These are phyloP conservation scores for Haliclystus octoradiatus DNA, from an alignment of 30 jellyfish, hydroid and myxozoan species.

Conservation along the genomic window DNA sequence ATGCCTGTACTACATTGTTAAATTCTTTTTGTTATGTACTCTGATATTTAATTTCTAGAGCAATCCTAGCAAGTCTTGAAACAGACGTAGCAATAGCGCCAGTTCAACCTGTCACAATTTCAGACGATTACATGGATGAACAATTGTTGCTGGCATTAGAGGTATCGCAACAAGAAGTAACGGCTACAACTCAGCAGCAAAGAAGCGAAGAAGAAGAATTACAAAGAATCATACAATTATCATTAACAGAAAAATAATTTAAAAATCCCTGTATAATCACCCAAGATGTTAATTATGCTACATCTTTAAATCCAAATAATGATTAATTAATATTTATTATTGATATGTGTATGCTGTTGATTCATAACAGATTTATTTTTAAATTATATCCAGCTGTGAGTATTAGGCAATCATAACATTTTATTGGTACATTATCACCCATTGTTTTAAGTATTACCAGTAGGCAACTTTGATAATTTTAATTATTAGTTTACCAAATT, in stretches of 20 bases:
- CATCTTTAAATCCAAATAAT: too few relatives aligned
- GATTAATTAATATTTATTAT: too few relatives aligned
- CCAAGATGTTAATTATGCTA: too few relatives aligned
- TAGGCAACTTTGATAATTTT: too few relatives aligned
- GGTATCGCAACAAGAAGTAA: neutral
- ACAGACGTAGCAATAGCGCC: constrained; percentile 25
- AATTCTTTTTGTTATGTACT: neutral
- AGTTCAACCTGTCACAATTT: neutral
- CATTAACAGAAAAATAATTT: constrained; percentile 55
- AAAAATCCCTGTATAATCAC: neutral
- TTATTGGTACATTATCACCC: too few relatives aligned
- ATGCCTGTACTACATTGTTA: neutral
- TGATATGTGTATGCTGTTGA: too few relatives aligned
- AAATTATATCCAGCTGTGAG: too few relatives aligned
- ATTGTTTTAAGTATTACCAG: too few relatives aligned
- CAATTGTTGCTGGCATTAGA: neutral
- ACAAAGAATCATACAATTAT: constrained; percentile 48
- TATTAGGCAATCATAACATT: too few relatives aligned
- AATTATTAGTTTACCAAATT: too few relatives aligned
- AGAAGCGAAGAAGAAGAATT: constrained; percentile 78
- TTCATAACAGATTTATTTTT: too few relatives aligned
- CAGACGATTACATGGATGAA: neutral
- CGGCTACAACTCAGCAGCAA: neutral
- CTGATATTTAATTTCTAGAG: constrained; percentile 23
- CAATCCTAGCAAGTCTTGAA: constrained; percentile 65